Evolutionary conservation across 92 coral and sea anemone genomes (phyloP).

Genomic region (Parazoanthus swiftii): DNA sequence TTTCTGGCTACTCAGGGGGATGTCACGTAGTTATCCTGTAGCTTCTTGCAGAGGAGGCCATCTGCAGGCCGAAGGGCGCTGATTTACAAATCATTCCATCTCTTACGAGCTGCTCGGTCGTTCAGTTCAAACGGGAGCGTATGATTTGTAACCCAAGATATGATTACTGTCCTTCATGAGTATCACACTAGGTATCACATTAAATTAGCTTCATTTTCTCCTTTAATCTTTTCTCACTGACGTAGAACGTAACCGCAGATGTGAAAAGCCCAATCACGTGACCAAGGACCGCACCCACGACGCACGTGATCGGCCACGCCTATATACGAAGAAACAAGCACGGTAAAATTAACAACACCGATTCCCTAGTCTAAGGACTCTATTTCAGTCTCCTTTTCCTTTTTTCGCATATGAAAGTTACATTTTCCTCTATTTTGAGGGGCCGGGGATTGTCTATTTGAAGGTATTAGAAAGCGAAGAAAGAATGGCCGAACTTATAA

Average conservation of each 20-base stretch:
- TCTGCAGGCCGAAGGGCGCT: too few species aligned
- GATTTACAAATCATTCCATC: too few species aligned
- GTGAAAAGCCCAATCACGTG: slow-evolving; percentile 57
- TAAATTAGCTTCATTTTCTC: slow-evolving; percentile 35
- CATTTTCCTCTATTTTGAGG: too few species aligned
- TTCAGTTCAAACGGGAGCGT: too few species aligned
- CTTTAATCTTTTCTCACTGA: slow-evolving; percentile 2
- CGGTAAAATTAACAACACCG: background rate
- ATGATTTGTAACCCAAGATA: background rate
- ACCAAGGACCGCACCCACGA: slow-evolving; percentile 78
- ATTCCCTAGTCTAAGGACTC: too few species aligned
- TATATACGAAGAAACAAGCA: slow-evolving; percentile 11
- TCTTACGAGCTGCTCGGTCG: too few species aligned
- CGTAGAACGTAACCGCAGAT: slow-evolving; percentile 46
- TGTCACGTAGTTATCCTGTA: too few species aligned
- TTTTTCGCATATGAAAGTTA: background rate
- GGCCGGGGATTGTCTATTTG: too few species aligned
- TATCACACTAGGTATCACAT: background rate
- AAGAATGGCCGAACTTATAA: background rate
- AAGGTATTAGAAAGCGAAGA: too few species aligned
- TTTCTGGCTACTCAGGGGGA: too few species aligned
- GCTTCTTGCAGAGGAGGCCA: too few species aligned
- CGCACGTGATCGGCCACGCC: slow-evolving; percentile 94
- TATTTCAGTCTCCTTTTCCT: background rate
- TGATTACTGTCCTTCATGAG: background rate